Evolutionary conservation across 2,888 invertebrate genomes (phyloP).

Genomic region (Petrolisthes manimaculis): DNA sequence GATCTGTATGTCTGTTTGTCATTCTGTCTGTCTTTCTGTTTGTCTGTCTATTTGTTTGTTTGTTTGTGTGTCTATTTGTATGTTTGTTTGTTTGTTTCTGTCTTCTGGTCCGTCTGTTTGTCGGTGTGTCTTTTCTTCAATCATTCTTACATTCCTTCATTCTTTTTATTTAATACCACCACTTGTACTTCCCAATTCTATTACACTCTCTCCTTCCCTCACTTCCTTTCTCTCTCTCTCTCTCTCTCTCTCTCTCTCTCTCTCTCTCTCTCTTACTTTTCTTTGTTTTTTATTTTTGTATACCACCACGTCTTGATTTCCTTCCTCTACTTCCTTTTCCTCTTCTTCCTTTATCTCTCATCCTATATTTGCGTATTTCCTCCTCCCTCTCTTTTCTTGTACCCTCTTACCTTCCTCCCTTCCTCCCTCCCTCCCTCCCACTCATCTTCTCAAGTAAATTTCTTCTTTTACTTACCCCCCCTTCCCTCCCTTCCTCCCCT

Average conservation of each 20-base stretch:
- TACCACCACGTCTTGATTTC: not conserved
- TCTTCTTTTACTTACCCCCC: not conserved
- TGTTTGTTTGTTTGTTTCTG: too few species aligned
- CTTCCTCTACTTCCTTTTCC: not conserved
- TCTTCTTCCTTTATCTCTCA: not conserved
- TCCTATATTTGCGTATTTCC: not conserved
- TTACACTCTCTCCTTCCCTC: not conserved
- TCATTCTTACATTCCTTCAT: not conserved
- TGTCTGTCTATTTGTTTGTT: too few species aligned
- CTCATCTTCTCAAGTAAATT: not conserved
- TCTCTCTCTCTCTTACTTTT: slow-evolving; percentile 20
- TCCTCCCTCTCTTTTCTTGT: not conserved
- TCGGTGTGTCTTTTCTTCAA: not conserved
- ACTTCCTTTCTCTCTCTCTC: slow-evolving; percentile 25
- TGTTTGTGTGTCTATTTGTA: too few species aligned
- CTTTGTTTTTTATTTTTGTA: not conserved
- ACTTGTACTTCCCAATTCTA: not conserved
- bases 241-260: slow-evolving; percentile 27
- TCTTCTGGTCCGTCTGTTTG: not conserved
- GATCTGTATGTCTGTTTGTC: not conserved
- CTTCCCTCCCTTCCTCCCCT: slow-evolving; percentile 2
- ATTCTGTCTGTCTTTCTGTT: too few species aligned
- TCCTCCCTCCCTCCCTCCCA: not conserved
- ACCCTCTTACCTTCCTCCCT: not conserved
- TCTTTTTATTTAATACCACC: not conserved